Percentiles rank a stretch among this genome's conserved stretches.
Conservation (phyloP, 2,888 invertebrate genomes). For the Hirtodrosophila confusa region DNA sequence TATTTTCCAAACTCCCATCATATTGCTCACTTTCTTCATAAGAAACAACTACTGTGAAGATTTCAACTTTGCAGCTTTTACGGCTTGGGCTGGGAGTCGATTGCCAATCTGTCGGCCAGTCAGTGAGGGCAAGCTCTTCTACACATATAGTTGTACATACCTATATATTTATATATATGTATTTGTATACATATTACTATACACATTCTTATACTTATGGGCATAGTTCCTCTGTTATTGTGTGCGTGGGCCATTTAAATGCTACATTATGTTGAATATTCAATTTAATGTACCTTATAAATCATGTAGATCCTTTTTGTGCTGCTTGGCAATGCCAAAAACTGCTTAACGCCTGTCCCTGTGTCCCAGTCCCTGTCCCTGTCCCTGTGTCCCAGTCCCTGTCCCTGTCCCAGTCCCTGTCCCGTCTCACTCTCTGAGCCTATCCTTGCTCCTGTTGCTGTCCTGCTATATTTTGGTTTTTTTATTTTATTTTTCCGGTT, state of each 20-base stretch:
- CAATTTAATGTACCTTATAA: constrained; percentile 77
- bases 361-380: neutral
- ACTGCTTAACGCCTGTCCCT: constrained; percentile 37
- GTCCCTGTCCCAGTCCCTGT: neutral
- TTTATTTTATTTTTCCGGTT: constrained; percentile 19
- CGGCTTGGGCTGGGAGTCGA: no score
- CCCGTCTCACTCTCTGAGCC: neutral
- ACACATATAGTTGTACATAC: no score
- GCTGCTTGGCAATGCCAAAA: constrained; percentile 19
- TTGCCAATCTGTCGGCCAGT: no score
- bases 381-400: neutral
- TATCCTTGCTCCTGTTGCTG: constrained; percentile 11
- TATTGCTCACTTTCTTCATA: no score
- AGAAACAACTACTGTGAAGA: no score
- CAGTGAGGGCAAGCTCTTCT: no score
- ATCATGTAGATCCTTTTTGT: constrained; percentile 69
- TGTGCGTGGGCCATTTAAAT: constrained; percentile 71
- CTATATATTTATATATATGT: no score
- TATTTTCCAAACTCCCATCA: no score
- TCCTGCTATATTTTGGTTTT: constrained; percentile 16
- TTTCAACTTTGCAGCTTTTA: no score
- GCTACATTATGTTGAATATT: constrained; percentile 77
- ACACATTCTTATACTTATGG: constrained; percentile 13
- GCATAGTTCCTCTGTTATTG: constrained; percentile 35
- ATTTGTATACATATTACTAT: no score